Evolutionary conservation across 2,797 vertebrate species (phyloP), one percentile per base, ranked within the genome.

Genomic region (Streptopelia turtur): DNA sequence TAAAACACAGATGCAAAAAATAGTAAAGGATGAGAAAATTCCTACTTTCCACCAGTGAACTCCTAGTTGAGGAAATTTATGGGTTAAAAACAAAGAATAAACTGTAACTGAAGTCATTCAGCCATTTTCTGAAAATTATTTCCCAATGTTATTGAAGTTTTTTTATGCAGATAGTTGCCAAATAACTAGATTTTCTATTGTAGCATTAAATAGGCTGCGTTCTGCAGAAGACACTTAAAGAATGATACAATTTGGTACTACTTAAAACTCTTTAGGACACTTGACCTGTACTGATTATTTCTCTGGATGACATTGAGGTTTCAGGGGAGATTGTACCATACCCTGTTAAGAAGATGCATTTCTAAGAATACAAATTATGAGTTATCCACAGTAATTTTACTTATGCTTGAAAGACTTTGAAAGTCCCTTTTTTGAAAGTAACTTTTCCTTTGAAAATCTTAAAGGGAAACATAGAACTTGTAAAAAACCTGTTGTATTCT

Each of bases 151-250:
- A 76, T 20, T 88, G 80, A 94, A 88, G 89, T 87, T 49, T 63
- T 90, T 88, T 75, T 88, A 92, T n/a, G 72, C 61, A 86, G 82
- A 77, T 69, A 83, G 55, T 75, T 96, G 83, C 85, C 91, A 93
- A 94, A 95, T 76, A 96, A 88, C 72, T 56, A 90, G 79, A 95
- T 95, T 94, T 94, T 94, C 89, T 86, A 64, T 88, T 94, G 85
- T 93, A 82, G n/a, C 82, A 71, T 90, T 90, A 66, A 91, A 79
- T 94, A 69, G 81, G 59, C 69, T 79, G 53, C 33, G 30, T 14
- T 91, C n/a, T 94, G 81, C 49, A 87, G 70, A 87, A 93, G 65
- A 55, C 43, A 22, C n/a, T 70, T 68, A 49, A 87, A 89, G 50
- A 75, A 82, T 56, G 30, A 71, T 76, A 50, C 21, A 37, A n/a